Conservation (phyloP, 2,888 invertebrate genomes). For the Zhuqinia jingwanae region DNA sequence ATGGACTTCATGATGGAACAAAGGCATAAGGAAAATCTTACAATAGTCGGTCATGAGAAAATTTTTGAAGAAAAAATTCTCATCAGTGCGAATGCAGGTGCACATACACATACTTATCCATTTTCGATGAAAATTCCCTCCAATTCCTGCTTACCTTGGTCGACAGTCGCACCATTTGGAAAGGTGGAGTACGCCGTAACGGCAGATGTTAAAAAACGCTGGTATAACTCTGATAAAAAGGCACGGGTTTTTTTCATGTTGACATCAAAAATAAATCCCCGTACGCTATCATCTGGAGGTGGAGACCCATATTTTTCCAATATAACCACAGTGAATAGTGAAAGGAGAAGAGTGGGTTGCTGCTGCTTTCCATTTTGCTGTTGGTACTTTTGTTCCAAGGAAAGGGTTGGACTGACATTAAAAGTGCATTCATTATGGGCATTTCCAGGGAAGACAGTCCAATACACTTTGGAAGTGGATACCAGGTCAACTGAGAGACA, state of each 20-base stretch:
- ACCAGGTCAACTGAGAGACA: background rate
- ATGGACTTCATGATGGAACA: too few relatives aligned
- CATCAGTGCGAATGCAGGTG: background rate
- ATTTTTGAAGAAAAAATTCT: background rate
- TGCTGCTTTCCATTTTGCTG: conserved; percentile 10
- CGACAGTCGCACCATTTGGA: background rate
- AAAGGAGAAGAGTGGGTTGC: background rate
- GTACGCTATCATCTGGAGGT: background rate
- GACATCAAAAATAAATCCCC: background rate
- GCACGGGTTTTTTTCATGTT: background rate
- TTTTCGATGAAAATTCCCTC: background rate
- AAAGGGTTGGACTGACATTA: background rate
- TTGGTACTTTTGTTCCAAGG: background rate
- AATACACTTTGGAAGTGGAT: background rate
- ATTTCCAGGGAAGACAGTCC: background rate
- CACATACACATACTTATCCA: background rate
- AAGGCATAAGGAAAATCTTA: too few relatives aligned
- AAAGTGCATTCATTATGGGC: background rate
- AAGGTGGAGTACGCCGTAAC: background rate
- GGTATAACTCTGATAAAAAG: background rate
- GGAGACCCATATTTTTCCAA: background rate
- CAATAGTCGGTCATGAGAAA: background rate
- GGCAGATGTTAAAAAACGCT: background rate
- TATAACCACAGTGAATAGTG: background rate
- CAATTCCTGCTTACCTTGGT: background rate